Evolutionary conservation across 1,140 invertebrate genomes (phyloP), one percentile per base, ranked within the genome.

Genomic region (Ectropis grisescens): DNA sequence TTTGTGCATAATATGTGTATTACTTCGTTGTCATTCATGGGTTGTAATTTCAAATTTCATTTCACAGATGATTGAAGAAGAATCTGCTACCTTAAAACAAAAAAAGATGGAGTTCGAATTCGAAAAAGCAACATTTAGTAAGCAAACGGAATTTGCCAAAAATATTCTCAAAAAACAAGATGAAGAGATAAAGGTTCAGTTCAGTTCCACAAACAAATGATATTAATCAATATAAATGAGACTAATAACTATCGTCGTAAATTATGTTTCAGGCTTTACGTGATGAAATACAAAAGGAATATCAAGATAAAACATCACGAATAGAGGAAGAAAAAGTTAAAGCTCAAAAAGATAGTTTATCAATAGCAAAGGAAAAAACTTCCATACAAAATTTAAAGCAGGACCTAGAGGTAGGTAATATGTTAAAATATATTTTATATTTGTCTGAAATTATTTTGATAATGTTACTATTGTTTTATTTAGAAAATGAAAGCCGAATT

Each of bases 71-170:
- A 66, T 83, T 11, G 76, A 82, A 48, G 81, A 82, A 50, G 76
- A 82, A 45, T 58, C 69, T 13, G 36, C 51, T 7, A 32, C 44
- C n/a, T 39, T 83, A 2, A 79, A 72, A 40, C 67, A 82, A 34
- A 81, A 74, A 46, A 71, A 57, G 54, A 71, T 78, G 69, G 75
- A 82, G 33, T 75, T 83, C 48, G 75, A 82, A 47, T 75, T 76
- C 35, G 81, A 82, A 43, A 82, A 74, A 25, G 71, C 79, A 7
- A 75, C 65, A 2, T 75, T 81, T 22, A 69, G 47, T 41, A 79
- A 79, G 38, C 75, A 82, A 53, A 81, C 72, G 1, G 79, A 83
- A 46, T 72, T 76, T 43, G 76, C 76, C 4, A 81, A 81, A 30
- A 81, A 66, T 38, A 37, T 78, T n/a, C 39, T 81, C 0, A 81